These are phyloP conservation scores for Drosophila mauritiana DNA, from an alignment of 1,140 invertebrate genomes.

Conservation along the genomic window DNA sequence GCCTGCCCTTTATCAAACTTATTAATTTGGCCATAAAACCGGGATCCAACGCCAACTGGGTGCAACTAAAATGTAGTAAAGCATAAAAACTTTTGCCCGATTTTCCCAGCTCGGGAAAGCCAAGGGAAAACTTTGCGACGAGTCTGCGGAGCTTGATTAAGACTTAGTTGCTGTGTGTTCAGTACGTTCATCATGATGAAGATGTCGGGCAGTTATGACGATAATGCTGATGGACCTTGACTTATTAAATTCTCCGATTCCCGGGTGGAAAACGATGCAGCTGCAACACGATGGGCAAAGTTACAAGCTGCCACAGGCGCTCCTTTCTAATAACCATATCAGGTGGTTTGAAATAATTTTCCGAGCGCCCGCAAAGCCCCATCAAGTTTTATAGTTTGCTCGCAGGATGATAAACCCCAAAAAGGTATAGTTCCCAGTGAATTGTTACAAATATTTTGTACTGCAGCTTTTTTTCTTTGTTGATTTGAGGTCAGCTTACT, in stretches of 20 bases:
- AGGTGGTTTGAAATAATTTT: neutral
- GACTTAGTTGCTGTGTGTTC: slow-evolving; percentile 31
- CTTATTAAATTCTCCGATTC: slow-evolving; percentile 13
- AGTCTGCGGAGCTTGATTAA: slow-evolving; percentile 49
- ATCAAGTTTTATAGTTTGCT: neutral
- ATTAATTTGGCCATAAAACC: slow-evolving; percentile 51
- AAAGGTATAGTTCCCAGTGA: too few species aligned
- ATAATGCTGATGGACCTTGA: slow-evolving; percentile 17
- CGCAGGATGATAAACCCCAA: too few species aligned
- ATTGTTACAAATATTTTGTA: too few species aligned
- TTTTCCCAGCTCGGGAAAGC: neutral
- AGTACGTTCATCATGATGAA: slow-evolving; percentile 11
- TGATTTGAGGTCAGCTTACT: neutral
- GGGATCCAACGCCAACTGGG: neutral
- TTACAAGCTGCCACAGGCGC: neutral
- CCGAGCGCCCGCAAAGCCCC: neutral
- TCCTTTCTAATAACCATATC: neutral
- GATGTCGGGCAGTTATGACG: slow-evolving; percentile 6
- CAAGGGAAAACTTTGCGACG: slow-evolving; percentile 24
- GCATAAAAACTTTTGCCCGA: slow-evolving; percentile 54
- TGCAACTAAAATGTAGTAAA: slow-evolving; percentile 43
- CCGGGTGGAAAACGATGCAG: neutral
- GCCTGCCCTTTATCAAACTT: slow-evolving; percentile 57
- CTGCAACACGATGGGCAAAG: neutral
- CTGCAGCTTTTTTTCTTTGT: too few species aligned